Evolutionary conservation across 2,888 invertebrate species (phyloP).

Genomic region (Leptinotarsa tumamoca): DNA sequence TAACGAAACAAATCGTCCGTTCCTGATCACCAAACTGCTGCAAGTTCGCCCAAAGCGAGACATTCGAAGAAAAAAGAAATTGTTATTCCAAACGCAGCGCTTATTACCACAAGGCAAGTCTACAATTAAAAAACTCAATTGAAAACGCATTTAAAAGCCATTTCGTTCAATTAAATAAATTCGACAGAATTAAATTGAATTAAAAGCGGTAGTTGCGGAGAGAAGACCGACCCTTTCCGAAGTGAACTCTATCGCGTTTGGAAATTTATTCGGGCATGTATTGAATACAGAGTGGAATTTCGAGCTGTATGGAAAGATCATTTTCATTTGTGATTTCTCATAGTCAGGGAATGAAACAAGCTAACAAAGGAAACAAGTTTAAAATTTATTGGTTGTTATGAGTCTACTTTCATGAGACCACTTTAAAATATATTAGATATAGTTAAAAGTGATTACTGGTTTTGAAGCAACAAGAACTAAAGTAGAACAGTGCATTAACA

Average conservation of each 20-base stretch:
- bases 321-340: background rate
- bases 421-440: no score
- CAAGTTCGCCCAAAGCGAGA: background rate
- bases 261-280: background rate
- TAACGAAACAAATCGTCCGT: background rate
- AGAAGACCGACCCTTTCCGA: constrained; percentile 18
- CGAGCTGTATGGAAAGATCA: background rate
- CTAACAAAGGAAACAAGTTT: background rate
- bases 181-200: constrained; percentile 57
- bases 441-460: no score
- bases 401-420: no score
- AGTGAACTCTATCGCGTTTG: constrained; percentile 20
- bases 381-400: no score
- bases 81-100: constrained; percentile 37
- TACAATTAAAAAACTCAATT: constrained; percentile 52
- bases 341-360: background rate
- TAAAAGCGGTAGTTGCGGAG: constrained; percentile 44
- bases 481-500: no score
- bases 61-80: constrained; percentile 23
- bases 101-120: constrained; percentile 31
- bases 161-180: constrained; percentile 59
- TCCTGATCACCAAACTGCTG: background rate
- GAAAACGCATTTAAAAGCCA: constrained; percentile 52
- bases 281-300: constrained; percentile 26
- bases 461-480: no score